These are phyloP conservation scores for Sitodiplosis mosellana DNA, from an alignment of 1,140 invertebrate species.

Conservation along the genomic window DNA sequence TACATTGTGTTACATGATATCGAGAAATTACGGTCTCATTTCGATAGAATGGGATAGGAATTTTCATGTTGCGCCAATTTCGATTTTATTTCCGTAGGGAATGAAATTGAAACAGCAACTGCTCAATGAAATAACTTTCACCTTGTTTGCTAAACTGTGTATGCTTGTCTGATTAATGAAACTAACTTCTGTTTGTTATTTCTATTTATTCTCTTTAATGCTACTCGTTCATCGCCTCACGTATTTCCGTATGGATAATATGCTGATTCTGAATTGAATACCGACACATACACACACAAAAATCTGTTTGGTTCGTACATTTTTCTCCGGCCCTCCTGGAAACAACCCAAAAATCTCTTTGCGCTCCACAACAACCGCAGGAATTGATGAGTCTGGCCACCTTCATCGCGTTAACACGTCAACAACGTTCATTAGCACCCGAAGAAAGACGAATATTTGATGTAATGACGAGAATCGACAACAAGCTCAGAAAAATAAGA, in stretches of 20 bases:
- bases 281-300: too few species aligned
- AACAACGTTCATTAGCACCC: slow-evolving; percentile 36
- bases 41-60: too few species aligned
- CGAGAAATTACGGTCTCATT: too few species aligned
- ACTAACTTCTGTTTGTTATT: neutral
- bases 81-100: too few species aligned
- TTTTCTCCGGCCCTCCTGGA: neutral
- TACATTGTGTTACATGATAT: too few species aligned
- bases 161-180: neutral
- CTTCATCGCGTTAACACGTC: slow-evolving; percentile 41
- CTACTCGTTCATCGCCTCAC: neutral
- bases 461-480: too few species aligned
- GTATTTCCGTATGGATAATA: neutral
- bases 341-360: slow-evolving; percentile 2
- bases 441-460: slow-evolving; percentile 12
- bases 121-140: too few species aligned
- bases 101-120: too few species aligned
- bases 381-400: slow-evolving; percentile 28
- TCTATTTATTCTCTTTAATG: neutral
- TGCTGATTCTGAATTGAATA: too few species aligned
- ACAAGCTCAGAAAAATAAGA: too few species aligned
- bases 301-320: neutral
- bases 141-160: too few species aligned
- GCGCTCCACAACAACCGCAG: slow-evolving; percentile 10
- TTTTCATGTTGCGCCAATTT: too few species aligned